These are phyloP conservation scores for Sycophaga agraensis DNA, from an alignment of 1,140 invertebrate species.

Conservation along the genomic window DNA sequence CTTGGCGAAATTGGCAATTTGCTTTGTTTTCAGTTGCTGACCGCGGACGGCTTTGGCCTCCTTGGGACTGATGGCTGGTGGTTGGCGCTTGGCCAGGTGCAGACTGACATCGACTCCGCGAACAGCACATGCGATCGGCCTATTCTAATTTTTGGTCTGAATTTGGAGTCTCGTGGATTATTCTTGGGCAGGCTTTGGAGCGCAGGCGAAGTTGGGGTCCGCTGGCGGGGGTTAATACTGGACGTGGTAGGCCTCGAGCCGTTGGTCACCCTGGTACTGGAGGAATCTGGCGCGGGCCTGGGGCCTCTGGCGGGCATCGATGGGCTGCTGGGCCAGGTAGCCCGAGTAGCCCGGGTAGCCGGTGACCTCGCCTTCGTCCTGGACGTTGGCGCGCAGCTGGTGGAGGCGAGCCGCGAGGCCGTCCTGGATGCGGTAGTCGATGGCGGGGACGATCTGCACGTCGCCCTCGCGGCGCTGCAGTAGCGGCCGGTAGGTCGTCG, in stretches of 20 bases:
- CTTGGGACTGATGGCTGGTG: no score
- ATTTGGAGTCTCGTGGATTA: no score
- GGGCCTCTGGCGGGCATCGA: not conserved
- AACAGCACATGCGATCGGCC: no score
- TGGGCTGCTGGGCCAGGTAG: not conserved
- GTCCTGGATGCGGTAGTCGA: constrained; percentile 44
- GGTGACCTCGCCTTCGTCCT: constrained; percentile 26
- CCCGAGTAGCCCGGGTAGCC: not conserved
- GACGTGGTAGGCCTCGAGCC: constrained; percentile 39
- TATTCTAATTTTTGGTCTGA: no score
- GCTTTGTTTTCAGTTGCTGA: no score
- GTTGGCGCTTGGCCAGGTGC: no score
- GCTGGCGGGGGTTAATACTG: constrained; percentile 31
- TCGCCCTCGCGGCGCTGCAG: constrained; percentile 38
- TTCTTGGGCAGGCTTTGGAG: no score
- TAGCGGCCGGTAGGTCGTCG: constrained; percentile 50
- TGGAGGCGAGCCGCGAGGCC: not conserved
- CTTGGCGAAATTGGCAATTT: no score
- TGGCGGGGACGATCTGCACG: constrained; percentile 46
- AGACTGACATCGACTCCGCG: no score
- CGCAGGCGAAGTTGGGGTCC: no score
- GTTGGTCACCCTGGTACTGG: constrained; percentile 39
- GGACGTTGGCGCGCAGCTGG: constrained; percentile 22
- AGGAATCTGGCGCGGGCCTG: constrained; percentile 41
- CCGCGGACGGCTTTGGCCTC: no score